Percentiles rank a stretch among this genome's conserved stretches.
phyloP scores from a whole-genome alignment of 2,888 invertebrate genomes.

The Serripes groenlandicus region DNA sequence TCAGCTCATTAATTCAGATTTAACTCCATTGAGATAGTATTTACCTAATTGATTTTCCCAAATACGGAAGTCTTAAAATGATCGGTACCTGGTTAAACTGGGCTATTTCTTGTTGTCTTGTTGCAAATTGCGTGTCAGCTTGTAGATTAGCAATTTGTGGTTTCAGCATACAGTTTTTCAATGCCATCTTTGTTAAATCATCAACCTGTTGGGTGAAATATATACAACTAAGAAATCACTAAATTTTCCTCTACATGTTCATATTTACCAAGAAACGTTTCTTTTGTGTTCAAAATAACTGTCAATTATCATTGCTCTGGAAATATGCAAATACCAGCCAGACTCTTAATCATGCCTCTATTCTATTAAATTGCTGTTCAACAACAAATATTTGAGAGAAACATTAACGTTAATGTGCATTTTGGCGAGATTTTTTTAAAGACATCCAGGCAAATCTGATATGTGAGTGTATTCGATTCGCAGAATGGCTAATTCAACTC shows the following conservation, averaged over 20 bases:
- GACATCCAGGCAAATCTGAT: too few species aligned
- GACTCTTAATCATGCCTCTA: neutral
- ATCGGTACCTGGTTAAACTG: conserved; percentile 80
- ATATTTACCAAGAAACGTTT: neutral
- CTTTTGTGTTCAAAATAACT: neutral
- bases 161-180: conserved; percentile 73
- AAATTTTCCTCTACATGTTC: neutral
- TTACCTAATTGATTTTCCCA: neutral
- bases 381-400: too few species aligned
- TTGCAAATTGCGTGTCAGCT: conserved; percentile 74
- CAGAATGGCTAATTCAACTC: too few species aligned
- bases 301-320: neutral
- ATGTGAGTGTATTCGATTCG: too few species aligned
- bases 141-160: conserved; percentile 79
- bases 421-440: too few species aligned
- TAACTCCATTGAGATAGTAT: too few species aligned
- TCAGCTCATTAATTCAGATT: too few species aligned
- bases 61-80: neutral
- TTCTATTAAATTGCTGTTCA: neutral
- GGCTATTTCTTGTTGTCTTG: conserved; percentile 73
- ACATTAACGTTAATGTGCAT: too few species aligned
- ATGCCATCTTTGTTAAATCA: conserved; percentile 49
- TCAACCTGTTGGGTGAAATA: conserved; percentile 44
- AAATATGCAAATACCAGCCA: neutral
- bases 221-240: neutral